Percentiles rank a stretch among this genome's conserved stretches.
Conservation (phyloP, 2,888 invertebrate species). For the Eucriotettix oculatus region DNA sequence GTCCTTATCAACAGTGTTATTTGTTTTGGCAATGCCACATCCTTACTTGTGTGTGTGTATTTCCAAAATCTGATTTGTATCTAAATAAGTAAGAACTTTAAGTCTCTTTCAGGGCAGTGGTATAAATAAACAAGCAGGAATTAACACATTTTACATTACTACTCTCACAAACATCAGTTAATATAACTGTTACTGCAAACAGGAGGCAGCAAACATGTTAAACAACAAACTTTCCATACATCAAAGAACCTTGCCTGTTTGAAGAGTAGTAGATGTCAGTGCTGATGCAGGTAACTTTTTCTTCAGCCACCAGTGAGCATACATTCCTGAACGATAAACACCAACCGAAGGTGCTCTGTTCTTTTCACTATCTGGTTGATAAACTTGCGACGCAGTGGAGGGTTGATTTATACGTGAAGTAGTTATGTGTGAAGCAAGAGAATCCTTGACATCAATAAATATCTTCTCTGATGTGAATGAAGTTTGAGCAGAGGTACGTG, state of each 20-base stretch:
- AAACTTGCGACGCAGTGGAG: constrained; percentile 27
- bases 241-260: constrained; percentile 25
- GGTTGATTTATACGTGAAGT: constrained; percentile 27
- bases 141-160: too few species aligned
- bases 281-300: constrained; percentile 49
- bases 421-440: constrained; percentile 33
- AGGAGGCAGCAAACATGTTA: too few species aligned
- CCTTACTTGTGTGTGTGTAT: too few species aligned
- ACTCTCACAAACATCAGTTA: too few species aligned
- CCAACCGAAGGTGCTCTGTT: constrained; percentile 17
- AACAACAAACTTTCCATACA: too few species aligned
- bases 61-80: too few species aligned
- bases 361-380: not conserved
- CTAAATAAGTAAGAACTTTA: too few species aligned
- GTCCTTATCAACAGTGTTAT: too few species aligned
- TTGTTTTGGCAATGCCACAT: too few species aligned
- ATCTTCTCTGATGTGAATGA: constrained; percentile 38
- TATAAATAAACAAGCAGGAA: too few species aligned
- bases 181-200: too few species aligned
- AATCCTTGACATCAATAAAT: constrained; percentile 33
- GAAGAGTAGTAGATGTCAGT: constrained; percentile 24
- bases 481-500: constrained; percentile 44
- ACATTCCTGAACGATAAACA: constrained; percentile 66
- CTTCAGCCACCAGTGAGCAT: constrained; percentile 89
- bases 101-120: too few species aligned